A percentile compares a stretch with the other conserved stretches of the same genome.
Evolutionary conservation across 2,113 vertebrate genomes (phyloP).

Genomic region (Lophotis ruficrista): DNA sequence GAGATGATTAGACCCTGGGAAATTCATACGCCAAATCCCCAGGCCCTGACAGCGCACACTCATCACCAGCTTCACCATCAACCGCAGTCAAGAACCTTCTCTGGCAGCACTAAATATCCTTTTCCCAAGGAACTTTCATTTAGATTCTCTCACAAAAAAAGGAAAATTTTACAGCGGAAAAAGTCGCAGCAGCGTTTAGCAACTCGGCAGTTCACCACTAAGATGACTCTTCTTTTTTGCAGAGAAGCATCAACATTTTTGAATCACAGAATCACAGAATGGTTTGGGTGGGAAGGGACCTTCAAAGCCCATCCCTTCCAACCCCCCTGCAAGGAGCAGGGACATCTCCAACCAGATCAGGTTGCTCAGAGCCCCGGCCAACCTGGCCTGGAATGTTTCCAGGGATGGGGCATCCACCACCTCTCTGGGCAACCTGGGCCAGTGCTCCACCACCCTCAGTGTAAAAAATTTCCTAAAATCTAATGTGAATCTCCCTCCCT

Average conservation of each 20-base stretch:
- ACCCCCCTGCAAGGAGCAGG: too few relatives aligned
- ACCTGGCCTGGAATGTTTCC: too few relatives aligned
- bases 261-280: too few relatives aligned
- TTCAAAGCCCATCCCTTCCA: too few relatives aligned
- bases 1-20: constrained; percentile 82
- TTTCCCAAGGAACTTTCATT: constrained; percentile 6
- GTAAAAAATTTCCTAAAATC: too few relatives aligned
- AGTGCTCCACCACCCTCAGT: too few relatives aligned
- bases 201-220: not conserved
- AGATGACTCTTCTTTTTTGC: not conserved
- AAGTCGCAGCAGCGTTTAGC: not conserved
- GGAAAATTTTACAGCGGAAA: not conserved
- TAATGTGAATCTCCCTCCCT: too few relatives aligned
- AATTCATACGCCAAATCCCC: constrained; percentile 76
- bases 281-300: too few relatives aligned
- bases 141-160: not conserved
- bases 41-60: constrained; percentile 52
- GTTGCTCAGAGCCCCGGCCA: too few relatives aligned
- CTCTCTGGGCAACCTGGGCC: too few relatives aligned
- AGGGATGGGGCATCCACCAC: too few relatives aligned
- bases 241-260: not conserved
- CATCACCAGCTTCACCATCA: constrained; percentile 61
- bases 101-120: not conserved
- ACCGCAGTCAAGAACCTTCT: constrained; percentile 58
- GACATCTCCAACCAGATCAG: too few relatives aligned